Conservation (phyloP, 1,140 invertebrate species). For the Plectrocnemia conspersa region DNA sequence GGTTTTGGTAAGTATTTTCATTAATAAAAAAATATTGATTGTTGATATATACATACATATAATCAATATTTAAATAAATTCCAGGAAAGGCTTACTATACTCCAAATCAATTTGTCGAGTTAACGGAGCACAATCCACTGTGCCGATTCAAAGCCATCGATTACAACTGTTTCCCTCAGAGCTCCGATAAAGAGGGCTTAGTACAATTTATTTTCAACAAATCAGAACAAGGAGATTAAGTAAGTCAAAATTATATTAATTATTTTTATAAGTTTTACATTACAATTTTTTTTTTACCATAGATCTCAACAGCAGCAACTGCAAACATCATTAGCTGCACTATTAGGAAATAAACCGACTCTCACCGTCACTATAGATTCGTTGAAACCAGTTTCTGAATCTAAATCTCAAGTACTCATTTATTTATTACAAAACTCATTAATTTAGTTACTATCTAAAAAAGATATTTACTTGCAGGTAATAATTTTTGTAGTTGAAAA, state of each 20-base stretch:
- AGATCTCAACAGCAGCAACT: conserved; percentile 68
- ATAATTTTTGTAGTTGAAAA: conserved; percentile 78
- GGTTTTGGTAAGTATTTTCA: conserved; percentile 59
- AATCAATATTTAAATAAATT: too few relatives aligned
- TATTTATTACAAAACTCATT: background rate
- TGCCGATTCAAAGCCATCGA: conserved; percentile 91
- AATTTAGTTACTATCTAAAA: conserved; percentile 17
- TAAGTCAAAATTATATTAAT: too few relatives aligned
- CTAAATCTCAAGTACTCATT: conserved; percentile 66
- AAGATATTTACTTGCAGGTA: conserved; percentile 36
- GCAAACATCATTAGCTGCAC: conserved; percentile 59
- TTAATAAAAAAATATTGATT: conserved; percentile 5
- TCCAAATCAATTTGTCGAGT: conserved; percentile 67
- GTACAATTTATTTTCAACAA: conserved; percentile 80
- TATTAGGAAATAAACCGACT: conserved; percentile 81
- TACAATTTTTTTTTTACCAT: conserved; percentile 37
- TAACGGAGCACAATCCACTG: conserved; percentile 84
- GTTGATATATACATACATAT: conserved; percentile 2
- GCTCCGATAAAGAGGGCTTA: conserved; percentile 81
- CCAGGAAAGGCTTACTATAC: conserved; percentile 71
- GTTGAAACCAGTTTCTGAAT: conserved; percentile 68
- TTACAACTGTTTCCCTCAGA: conserved; percentile 76
- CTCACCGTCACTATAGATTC: conserved; percentile 72
- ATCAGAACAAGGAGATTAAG: conserved; percentile 65
- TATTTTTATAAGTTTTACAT: conserved; percentile 3